These are phyloP conservation scores for Archivesica marissinica DNA, from an alignment of 1,140 invertebrate species.

Conservation along the genomic window DNA sequence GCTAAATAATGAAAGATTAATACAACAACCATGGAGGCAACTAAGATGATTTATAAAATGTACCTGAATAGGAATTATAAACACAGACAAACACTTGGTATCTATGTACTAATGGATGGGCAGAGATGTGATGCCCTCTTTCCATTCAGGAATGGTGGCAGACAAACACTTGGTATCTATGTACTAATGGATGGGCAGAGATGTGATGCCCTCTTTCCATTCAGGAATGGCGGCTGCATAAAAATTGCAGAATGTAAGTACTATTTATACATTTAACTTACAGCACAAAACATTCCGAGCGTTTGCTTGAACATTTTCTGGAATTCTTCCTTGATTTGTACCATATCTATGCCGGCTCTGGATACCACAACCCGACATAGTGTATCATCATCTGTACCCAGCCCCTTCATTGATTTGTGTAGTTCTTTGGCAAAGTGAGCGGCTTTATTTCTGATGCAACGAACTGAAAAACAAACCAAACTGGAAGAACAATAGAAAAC, in stretches of 20 bases:
- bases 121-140: too few relatives aligned
- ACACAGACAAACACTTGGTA: neutral
- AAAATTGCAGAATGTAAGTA: neutral
- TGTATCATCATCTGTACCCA: conserved; percentile 85
- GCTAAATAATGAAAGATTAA: too few relatives aligned
- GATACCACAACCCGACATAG: conserved; percentile 83
- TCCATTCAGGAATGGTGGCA: neutral
- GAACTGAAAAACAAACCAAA: conserved; percentile 76
- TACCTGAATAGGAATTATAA: too few relatives aligned
- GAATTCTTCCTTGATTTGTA: conserved; percentile 85
- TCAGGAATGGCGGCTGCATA: neutral
- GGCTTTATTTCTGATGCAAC: conserved; percentile 78
- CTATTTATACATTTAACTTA: conserved; percentile 62
- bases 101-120: neutral
- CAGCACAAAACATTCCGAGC: conserved; percentile 79
- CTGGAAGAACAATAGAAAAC: too few relatives aligned
- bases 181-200: too few relatives aligned
- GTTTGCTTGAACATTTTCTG: conserved; percentile 80
- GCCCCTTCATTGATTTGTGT: conserved; percentile 83
- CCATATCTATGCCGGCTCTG: conserved; percentile 85
- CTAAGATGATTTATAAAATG: too few relatives aligned
- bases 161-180: neutral
- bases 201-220: neutral
- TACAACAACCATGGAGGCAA: too few relatives aligned
- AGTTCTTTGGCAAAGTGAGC: conserved; percentile 82